Percentiles rank a stretch among this genome's conserved stretches.
Conservation (phyloP, 2,113 vertebrate species). For the Chroicocephalus ridibundus region DNA sequence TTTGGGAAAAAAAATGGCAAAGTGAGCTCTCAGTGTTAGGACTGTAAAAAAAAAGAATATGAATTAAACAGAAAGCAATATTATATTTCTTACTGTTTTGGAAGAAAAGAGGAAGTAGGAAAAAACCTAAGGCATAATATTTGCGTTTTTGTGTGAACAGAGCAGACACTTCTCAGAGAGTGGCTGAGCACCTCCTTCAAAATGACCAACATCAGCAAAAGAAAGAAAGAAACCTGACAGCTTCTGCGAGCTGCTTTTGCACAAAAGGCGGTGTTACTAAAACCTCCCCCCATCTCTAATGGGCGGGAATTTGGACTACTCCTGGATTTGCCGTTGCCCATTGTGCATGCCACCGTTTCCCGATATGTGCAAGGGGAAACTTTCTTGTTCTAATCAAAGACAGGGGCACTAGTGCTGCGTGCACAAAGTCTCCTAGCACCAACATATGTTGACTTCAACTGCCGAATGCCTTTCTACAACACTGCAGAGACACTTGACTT, state of each 20-base stretch:
- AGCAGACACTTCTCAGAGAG: not conserved
- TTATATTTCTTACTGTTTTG: not conserved
- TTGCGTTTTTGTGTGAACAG: not conserved
- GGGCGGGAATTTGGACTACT: not conserved
- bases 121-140: not conserved
- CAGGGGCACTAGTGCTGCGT: not conserved
- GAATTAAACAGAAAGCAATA: not conserved
- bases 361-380: not conserved
- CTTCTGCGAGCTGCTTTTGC: not conserved
- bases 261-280: not conserved
- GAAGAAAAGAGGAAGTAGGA: not conserved
- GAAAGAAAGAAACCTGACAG: not conserved
- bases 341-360: not conserved
- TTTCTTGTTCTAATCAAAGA: not conserved
- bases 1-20: not conserved
- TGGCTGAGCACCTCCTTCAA: not conserved
- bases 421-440: not conserved
- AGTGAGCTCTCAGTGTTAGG: not conserved
- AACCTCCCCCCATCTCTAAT: not conserved
- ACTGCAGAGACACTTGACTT: constrained; percentile 54
- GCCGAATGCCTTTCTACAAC: not conserved
- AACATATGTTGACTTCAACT: not conserved
- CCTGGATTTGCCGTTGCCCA: not conserved
- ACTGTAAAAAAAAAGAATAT: not conserved
- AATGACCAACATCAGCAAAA: not conserved